These are phyloP conservation scores for Pachydiplax longipennis DNA, from an alignment of 2,888 invertebrate species.

Conservation along the genomic window DNA sequence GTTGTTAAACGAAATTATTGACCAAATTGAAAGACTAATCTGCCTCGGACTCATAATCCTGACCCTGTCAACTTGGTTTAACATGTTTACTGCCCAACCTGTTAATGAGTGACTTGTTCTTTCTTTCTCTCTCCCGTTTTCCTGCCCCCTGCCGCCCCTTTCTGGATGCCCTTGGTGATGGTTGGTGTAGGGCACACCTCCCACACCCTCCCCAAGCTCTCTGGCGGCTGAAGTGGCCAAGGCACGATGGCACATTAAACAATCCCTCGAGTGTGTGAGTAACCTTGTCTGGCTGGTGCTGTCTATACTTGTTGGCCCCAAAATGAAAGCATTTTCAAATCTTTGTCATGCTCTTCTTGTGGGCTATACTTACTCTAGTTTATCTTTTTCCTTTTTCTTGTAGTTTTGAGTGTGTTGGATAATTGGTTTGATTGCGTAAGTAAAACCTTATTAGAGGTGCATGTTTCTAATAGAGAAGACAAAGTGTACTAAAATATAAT, in stretches of 20 bases:
- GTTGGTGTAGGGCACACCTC: constrained; percentile 57
- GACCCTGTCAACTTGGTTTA: not conserved
- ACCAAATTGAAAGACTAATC: not conserved
- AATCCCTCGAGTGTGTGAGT: constrained; percentile 64
- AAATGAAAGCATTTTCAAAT: not conserved
- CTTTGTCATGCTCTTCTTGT: too few species aligned
- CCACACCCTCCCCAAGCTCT: constrained; percentile 63
- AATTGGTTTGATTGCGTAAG: not conserved
- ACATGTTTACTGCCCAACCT: not conserved
- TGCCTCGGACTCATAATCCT: not conserved
- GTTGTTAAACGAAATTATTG: too few species aligned
- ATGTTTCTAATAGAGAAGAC: not conserved
- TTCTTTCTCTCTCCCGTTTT: constrained; percentile 30
- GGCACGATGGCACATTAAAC: constrained; percentile 82
- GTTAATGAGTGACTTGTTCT: constrained; percentile 28
- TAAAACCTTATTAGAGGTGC: not conserved
- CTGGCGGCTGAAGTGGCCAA: constrained; percentile 86
- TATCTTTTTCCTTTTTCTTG: not conserved
- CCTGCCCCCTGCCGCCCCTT: constrained; percentile 18
- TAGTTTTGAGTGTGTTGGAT: not conserved
- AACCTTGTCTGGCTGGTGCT: constrained; percentile 48
- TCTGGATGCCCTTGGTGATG: constrained; percentile 40
- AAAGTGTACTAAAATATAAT: too few species aligned
- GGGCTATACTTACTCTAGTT: not conserved
- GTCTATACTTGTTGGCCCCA: constrained; percentile 29